Evolutionary conservation across 1,140 invertebrate species (phyloP).

Genomic region (Drosophila kohkoa): DNA sequence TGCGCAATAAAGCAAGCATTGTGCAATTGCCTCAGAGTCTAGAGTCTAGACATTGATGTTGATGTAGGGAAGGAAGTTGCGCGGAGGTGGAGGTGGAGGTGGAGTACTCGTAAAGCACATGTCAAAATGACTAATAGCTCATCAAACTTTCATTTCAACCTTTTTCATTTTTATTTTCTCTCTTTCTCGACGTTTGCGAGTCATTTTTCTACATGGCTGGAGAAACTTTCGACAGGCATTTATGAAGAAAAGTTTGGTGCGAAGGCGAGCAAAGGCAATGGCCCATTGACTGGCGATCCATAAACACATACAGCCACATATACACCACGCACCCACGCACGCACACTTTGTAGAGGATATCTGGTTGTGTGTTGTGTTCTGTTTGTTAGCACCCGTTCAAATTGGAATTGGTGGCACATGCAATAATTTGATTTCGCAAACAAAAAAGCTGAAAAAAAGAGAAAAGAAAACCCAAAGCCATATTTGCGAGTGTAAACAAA

Average conservation of each 20-base stretch:
- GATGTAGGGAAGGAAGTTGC: not conserved
- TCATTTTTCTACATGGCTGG: slow-evolving; percentile 24
- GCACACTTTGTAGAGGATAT: slow-evolving; percentile 1
- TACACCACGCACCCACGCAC: not conserved
- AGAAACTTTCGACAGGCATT: slow-evolving; percentile 42
- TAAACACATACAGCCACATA: not conserved
- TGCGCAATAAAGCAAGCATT: slow-evolving; percentile 41
- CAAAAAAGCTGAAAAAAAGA: not conserved
- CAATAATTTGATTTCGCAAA: slow-evolving; percentile 72
- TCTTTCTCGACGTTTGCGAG: not conserved
- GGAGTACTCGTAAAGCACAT: slow-evolving; percentile 47
- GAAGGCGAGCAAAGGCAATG: slow-evolving; percentile 27
- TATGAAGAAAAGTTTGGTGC: slow-evolving; percentile 33
- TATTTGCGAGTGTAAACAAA: slow-evolving; percentile 52
- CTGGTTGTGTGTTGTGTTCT: slow-evolving; percentile 34
- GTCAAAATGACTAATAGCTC: slow-evolving; percentile 80
- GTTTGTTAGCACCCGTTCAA: slow-evolving; percentile 53
- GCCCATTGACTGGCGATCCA: slow-evolving; percentile 38
- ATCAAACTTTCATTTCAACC: slow-evolving; percentile 77
- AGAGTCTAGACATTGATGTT: slow-evolving; percentile 56
- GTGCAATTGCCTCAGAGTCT: slow-evolving; percentile 40
- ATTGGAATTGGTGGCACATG: slow-evolving; percentile 72
- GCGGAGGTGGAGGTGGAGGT: not conserved
- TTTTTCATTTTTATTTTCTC: slow-evolving; percentile 35
- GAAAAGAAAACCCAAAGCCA: slow-evolving; percentile 21